A percentile compares a stretch with the other conserved stretches of the same genome.
These are phyloP conservation scores for Trichomycterus rosablanca DNA, from an alignment of 2,113 vertebrate genomes.

Conservation along the genomic window DNA sequence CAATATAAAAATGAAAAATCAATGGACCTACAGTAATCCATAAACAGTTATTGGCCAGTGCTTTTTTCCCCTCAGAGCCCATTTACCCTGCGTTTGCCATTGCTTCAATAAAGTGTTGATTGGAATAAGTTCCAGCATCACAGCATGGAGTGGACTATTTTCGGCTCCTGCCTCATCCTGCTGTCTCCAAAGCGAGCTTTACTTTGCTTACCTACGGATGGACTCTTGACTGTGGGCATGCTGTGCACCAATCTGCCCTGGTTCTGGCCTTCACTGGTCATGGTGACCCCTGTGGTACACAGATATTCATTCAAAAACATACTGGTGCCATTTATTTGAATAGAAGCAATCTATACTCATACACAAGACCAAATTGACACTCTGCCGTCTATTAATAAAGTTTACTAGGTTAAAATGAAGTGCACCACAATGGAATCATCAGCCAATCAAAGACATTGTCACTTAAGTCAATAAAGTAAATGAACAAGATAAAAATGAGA, in stretches of 20 bases:
- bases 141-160: slow-evolving; percentile 54
- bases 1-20: too few relatives aligned
- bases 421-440: too few relatives aligned
- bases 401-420: too few relatives aligned
- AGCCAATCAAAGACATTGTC: too few relatives aligned
- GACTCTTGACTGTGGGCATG: slow-evolving; percentile 54
- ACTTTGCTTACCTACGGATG: slow-evolving; percentile 52
- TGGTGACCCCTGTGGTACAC: slow-evolving; percentile 21
- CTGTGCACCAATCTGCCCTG: slow-evolving; percentile 67
- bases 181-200: slow-evolving; percentile 48
- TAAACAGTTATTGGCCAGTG: neutral
- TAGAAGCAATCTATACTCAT: too few relatives aligned
- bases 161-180: slow-evolving; percentile 38
- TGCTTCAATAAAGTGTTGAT: slow-evolving; percentile 26
- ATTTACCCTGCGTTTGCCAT: slow-evolving; percentile 14
- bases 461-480: too few relatives aligned
- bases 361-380: too few relatives aligned
- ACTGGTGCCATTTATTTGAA: too few relatives aligned
- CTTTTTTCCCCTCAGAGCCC: neutral
- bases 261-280: slow-evolving; percentile 55
- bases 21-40: neutral
- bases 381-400: too few relatives aligned
- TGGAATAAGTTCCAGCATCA: slow-evolving; percentile 32
- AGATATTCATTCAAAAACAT: too few relatives aligned
- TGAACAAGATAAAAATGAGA: too few relatives aligned